A percentile compares a stretch with the other conserved stretches of the same genome.
Evolutionary conservation across 2,888 invertebrate genomes (phyloP).

Genomic region (Cheilosia vulpina): DNA sequence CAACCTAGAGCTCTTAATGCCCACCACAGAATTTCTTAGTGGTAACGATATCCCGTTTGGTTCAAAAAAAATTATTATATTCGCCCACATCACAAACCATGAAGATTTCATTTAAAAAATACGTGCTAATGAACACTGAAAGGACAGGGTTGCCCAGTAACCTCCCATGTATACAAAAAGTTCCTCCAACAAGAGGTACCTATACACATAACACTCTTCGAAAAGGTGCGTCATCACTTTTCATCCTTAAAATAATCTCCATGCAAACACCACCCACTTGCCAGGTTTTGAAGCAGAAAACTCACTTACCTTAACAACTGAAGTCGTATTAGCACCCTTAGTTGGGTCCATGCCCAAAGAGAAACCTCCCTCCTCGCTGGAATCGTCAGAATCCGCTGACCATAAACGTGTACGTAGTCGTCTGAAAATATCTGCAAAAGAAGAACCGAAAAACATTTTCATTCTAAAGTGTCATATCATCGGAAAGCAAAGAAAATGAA

Average conservation of each 20-base stretch:
- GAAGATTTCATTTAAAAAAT: too few relatives aligned
- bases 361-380: constrained; percentile 76
- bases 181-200: not conserved
- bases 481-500: constrained; percentile 36
- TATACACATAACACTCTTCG: not conserved
- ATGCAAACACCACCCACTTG: constrained; percentile 35
- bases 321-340: constrained; percentile 82
- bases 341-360: constrained; percentile 76
- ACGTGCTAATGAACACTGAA: too few relatives aligned
- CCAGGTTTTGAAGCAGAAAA: not conserved
- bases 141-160: not conserved
- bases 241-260: constrained; percentile 28
- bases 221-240: constrained; percentile 8
- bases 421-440: constrained; percentile 80
- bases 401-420: constrained; percentile 81
- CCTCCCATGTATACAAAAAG: not conserved
- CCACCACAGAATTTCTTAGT: too few relatives aligned
- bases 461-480: constrained; percentile 57
- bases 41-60: too few relatives aligned
- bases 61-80: too few relatives aligned
- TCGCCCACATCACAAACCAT: too few relatives aligned
- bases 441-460: constrained; percentile 42
- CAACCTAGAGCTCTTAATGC: too few relatives aligned
- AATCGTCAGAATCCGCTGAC: constrained; percentile 75
- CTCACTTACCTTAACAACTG: constrained; percentile 82